Conservation (phyloP, 2,113 vertebrate genomes). For the Myiopsitta monachus region DNA sequence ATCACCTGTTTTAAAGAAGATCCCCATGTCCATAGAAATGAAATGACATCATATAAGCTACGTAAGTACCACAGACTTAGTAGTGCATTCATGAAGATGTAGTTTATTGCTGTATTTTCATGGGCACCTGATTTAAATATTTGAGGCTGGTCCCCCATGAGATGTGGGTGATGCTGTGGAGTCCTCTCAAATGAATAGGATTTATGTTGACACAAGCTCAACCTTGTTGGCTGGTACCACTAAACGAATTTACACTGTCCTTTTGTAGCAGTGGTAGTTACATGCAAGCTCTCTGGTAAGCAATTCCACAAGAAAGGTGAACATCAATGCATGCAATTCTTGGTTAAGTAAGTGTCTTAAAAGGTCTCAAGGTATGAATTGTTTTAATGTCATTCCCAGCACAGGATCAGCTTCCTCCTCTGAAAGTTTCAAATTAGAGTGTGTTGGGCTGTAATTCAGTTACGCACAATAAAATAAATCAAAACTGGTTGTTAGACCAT, state of each 20-base stretch:
- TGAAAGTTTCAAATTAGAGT: neutral
- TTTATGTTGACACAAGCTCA: neutral
- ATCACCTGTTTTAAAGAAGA: neutral
- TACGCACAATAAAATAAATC: neutral
- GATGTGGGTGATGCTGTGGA: neutral
- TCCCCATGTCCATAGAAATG: neutral
- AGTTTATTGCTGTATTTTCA: neutral
- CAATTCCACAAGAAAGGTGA: neutral
- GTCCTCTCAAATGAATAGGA: neutral
- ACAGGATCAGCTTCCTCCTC: neutral
- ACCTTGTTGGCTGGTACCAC: neutral
- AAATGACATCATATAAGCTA: neutral
- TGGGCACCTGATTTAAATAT: neutral
- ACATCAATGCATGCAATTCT: neutral
- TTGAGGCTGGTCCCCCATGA: neutral
- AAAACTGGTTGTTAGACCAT: neutral
- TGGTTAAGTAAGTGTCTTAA: neutral
- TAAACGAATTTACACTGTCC: accelerated
- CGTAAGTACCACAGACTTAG: neutral
- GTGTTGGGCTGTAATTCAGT: neutral
- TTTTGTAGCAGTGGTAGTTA: neutral
- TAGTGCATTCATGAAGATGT: neutral
- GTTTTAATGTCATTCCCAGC: neutral
- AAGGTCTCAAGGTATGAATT: neutral
- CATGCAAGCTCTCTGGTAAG: accelerated